Evolutionary conservation across 2,797 vertebrate species (phyloP).

Genomic region (Ambastaia sidthimunki): DNA sequence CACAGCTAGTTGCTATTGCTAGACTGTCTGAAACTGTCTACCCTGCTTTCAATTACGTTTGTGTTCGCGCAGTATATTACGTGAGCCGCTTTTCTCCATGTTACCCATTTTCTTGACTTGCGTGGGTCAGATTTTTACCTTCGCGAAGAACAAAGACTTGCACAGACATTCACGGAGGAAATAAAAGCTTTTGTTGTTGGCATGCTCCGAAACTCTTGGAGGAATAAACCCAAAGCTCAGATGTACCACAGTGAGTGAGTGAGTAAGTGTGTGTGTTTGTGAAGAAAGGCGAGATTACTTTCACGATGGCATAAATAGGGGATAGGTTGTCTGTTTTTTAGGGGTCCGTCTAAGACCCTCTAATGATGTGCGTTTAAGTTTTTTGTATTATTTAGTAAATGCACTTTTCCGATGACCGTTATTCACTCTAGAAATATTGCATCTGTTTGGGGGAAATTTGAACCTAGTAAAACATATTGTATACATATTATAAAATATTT

Average conservation of each 20-base stretch:
- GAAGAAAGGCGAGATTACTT: neutral
- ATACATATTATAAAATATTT: too few species aligned
- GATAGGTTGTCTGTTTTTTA: neutral
- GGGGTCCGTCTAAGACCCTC: neutral
- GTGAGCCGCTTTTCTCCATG: neutral
- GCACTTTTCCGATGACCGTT: neutral
- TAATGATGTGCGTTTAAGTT: neutral
- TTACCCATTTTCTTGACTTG: neutral
- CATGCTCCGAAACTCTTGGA: slow-evolving; percentile 12
- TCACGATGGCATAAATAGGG: neutral
- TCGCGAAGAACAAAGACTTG: neutral
- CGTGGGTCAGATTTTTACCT: neutral
- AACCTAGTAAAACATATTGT: too few species aligned
- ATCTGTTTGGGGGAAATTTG: neutral
- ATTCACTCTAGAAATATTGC: neutral
- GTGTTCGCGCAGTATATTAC: slow-evolving; percentile 3
- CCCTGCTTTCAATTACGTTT: slow-evolving; percentile 12
- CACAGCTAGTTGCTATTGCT: too few species aligned
- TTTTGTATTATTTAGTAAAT: neutral
- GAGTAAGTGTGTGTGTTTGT: neutral
- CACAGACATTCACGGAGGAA: neutral
- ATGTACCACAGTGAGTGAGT: slow-evolving; percentile 15
- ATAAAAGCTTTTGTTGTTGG: neutral
- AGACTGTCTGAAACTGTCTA: neutral
- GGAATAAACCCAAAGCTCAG: slow-evolving; percentile 5